Conservation (phyloP, 2,113 vertebrate species). For the Esox niger region DNA sequence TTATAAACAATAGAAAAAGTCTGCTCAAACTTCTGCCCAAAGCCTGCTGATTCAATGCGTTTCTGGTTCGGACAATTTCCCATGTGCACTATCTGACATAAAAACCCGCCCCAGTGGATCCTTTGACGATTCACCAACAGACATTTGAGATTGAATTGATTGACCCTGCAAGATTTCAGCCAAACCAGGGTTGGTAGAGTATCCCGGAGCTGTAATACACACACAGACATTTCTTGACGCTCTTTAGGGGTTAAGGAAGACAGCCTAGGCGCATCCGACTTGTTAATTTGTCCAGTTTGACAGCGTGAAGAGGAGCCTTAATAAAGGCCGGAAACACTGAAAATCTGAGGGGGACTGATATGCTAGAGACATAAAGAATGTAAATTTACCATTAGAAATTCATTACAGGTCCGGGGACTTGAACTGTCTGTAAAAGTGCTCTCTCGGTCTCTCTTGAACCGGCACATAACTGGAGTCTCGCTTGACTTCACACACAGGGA, state of each 20-base stretch:
- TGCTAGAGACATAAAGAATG: conserved; percentile 5
- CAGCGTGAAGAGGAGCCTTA: conserved; percentile 27
- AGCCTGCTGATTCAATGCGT: no score
- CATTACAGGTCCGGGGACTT: background rate
- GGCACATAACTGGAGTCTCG: background rate
- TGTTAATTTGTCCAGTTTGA: conserved; percentile 12
- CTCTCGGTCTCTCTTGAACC: background rate
- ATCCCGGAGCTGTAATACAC: background rate
- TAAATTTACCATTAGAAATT: conserved; percentile 1
- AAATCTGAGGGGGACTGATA: background rate
- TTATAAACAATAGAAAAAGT: no score
- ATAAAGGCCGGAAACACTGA: conserved; percentile 10
- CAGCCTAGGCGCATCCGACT: background rate
- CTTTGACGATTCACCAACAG: no score
- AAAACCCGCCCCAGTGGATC: no score
- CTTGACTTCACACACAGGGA: background rate
- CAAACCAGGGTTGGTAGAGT: no score
- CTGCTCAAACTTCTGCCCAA: no score
- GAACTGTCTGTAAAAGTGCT: background rate
- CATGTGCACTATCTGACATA: no score
- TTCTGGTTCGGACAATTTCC: no score
- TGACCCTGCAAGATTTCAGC: no score
- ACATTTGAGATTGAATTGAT: no score
- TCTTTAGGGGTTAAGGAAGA: conserved; percentile 11
- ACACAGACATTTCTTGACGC: background rate